phyloP scores from a whole-genome alignment of 2,888 invertebrate species.

The Tenthredo distinguenda region DNA sequence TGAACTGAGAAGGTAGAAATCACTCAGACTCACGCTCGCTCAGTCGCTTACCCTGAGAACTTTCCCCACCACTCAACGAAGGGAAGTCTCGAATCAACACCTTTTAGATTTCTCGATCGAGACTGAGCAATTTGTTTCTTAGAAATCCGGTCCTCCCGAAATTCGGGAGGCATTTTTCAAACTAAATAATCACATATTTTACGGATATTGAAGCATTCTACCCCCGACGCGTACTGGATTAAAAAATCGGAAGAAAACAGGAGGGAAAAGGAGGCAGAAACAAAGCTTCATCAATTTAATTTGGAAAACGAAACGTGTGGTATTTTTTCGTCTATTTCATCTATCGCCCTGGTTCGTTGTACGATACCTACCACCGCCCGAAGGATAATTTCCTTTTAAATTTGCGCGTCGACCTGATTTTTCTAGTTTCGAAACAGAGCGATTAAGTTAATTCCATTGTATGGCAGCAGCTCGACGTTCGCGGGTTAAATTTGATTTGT shows the following conservation, averaged over 20 bases:
- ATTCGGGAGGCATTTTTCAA: background rate
- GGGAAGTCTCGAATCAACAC: constrained; percentile 47
- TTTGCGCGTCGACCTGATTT: background rate
- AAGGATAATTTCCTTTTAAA: background rate
- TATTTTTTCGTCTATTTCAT: background rate
- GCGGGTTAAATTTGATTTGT: background rate
- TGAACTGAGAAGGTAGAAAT: constrained; percentile 24
- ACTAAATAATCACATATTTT: background rate
- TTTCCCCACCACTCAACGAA: constrained; percentile 39
- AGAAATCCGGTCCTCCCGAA: background rate
- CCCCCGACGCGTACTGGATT: background rate
- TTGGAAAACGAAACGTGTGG: background rate
- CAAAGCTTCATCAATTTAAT: background rate
- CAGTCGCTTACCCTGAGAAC: constrained; percentile 26
- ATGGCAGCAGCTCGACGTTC: background rate
- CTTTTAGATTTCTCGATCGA: constrained; percentile 36
- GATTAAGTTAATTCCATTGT: constrained; percentile 28
- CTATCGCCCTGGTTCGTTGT: background rate
- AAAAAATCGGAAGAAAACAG: background rate
- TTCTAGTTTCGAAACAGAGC: background rate
- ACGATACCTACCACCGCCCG: too few species aligned
- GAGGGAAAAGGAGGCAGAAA: background rate
- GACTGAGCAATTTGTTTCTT: constrained; percentile 21
- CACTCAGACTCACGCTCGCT: constrained; percentile 32
- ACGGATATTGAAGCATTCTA: background rate